These are phyloP conservation scores for Lepus timidus DNA, from an alignment of 2,113 vertebrate genomes.

Conservation along the genomic window DNA sequence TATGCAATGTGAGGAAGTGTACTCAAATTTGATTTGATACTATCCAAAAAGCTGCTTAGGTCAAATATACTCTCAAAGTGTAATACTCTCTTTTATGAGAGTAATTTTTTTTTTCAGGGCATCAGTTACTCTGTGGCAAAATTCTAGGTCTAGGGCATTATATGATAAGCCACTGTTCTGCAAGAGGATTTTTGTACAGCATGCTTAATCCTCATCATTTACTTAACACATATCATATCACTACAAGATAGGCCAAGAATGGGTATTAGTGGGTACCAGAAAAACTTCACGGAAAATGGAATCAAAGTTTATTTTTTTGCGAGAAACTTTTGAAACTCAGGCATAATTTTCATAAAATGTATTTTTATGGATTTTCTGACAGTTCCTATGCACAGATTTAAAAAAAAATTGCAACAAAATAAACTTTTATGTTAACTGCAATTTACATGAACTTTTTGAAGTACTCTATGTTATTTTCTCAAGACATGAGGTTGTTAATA, in stretches of 20 bases:
- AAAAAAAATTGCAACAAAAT: too few relatives aligned
- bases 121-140: slow-evolving; percentile 23
- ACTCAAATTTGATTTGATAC: background rate
- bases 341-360: too few relatives aligned
- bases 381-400: too few relatives aligned
- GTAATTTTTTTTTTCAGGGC: background rate
- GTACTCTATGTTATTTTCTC: background rate
- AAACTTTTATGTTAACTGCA: too few relatives aligned
- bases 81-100: slow-evolving; percentile 2
- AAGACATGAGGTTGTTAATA: background rate
- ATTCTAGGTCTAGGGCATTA: background rate
- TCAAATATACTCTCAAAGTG: slow-evolving; percentile 14
- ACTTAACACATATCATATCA: background rate
- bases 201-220: background rate
- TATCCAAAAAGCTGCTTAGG: background rate
- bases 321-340: too few relatives aligned
- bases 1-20: background rate
- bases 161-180: background rate
- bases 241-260: background rate
- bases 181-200: background rate
- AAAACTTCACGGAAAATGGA: too few relatives aligned
- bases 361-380: too few relatives aligned
- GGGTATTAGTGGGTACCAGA: background rate
- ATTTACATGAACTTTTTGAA: too few relatives aligned
- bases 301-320: too few relatives aligned